Evolutionary conservation across 2,888 invertebrate genomes (phyloP).

Genomic region (Hetaerina titia): DNA sequence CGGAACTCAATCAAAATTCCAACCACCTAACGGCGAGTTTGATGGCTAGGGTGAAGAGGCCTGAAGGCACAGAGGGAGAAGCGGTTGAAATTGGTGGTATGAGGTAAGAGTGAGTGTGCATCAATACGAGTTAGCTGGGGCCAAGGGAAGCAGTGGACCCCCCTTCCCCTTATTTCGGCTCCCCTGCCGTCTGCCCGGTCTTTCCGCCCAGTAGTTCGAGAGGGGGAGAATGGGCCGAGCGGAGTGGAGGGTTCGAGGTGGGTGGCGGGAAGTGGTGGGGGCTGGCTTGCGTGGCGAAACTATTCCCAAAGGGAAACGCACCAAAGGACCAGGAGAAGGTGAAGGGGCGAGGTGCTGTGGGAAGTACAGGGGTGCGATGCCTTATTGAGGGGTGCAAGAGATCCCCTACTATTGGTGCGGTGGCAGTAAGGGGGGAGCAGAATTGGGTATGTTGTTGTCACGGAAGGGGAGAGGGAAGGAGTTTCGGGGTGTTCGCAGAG

Average conservation of each 20-base stretch:
- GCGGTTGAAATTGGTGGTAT: neutral
- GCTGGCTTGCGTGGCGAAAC: neutral
- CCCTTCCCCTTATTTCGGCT: neutral
- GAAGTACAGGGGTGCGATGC: neutral
- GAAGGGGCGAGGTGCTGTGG: neutral
- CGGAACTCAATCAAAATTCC: too few relatives aligned
- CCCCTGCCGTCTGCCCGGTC: neutral
- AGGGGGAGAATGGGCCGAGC: neutral
- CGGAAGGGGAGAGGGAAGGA: neutral
- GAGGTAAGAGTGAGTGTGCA: neutral
- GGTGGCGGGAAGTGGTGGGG: neutral
- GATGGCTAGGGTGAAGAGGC: neutral
- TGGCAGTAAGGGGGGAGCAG: neutral
- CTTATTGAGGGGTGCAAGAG: neutral
- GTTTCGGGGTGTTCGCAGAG: neutral
- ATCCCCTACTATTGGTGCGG: neutral
- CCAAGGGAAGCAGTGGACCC: neutral
- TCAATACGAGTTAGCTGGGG: neutral
- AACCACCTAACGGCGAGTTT: too few relatives aligned
- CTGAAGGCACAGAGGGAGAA: neutral
- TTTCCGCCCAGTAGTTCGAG: neutral
- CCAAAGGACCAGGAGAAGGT: neutral
- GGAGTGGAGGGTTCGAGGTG: neutral
- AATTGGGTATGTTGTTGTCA: neutral
- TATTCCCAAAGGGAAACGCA: neutral